phyloP scores from a whole-genome alignment of 2,797 vertebrate species.

The Amblyraja radiata region DNA sequence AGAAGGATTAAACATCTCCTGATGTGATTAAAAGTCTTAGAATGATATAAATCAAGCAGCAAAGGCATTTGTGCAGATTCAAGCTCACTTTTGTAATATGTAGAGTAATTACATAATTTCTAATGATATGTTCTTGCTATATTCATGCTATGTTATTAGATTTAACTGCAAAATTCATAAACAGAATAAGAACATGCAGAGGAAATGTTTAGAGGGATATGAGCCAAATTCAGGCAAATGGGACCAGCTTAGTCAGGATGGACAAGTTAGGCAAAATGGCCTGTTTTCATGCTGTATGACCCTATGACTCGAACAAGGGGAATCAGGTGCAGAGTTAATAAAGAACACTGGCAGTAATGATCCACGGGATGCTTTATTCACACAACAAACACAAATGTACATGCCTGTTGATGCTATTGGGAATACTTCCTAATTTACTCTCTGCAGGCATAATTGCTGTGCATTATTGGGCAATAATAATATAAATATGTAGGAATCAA shows the following conservation, averaged over 20 bases:
- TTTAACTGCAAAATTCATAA: not conserved
- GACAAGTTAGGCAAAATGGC: too few relatives aligned
- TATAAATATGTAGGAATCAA: not conserved
- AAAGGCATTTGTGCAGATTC: slow-evolving; percentile 10
- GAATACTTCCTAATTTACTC: not conserved
- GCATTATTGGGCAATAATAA: not conserved
- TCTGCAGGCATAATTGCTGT: not conserved
- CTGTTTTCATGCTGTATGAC: too few relatives aligned
- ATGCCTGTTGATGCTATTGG: not conserved
- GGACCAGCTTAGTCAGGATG: too few relatives aligned
- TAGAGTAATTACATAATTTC: not conserved
- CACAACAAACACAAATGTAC: not conserved
- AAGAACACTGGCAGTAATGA: not conserved
- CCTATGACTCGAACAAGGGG: not conserved
- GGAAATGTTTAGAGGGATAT: too few relatives aligned
- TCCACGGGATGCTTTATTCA: not conserved
- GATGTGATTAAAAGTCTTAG: not conserved
- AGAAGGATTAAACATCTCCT: not conserved
- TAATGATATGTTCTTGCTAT: too few relatives aligned
- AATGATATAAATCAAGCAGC: not conserved
- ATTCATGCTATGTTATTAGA: not conserved
- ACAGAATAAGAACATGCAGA: too few relatives aligned
- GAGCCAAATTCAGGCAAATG: too few relatives aligned
- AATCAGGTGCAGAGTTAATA: not conserved
- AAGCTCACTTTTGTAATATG: not conserved